Evolutionary conservation across 2,113 vertebrate species (phyloP), one percentile per base, ranked within the genome.

Genomic region (Misgurnus anguillicaudatus): DNA sequence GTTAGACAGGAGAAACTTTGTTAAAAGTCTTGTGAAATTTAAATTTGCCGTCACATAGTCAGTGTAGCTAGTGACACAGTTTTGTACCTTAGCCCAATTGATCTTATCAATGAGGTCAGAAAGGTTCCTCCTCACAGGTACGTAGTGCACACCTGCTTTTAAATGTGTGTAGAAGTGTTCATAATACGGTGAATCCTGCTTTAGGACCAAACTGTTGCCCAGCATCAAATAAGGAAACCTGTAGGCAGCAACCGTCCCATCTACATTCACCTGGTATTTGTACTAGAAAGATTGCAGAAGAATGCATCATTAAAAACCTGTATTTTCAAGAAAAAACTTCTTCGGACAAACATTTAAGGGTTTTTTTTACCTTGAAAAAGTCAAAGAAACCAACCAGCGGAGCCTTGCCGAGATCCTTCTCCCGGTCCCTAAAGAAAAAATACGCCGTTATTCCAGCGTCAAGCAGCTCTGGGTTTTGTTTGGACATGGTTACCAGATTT

Each of bases 241-340:
- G 65, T 98, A 98, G 0, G 96, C 96, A n/a, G 96, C 96, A 81
- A 98, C 95, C 0, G 96, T 98, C 0, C 95, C 95, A 0, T 98
- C 96, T 75, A 98, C 85, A 1, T 95, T 98, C 88, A 97, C 94
- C 85, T 98, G 96, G 87, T 97, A 98, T 84, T 98, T 99, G 87
- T 93, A 95, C 96, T 97, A 24, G 1, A 77, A 62, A 78, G 86
- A 80, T 80, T 31, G 17, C 5, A 2, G 6, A 13, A 55, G 13
- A 19, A 11, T 51, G 48, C 5, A 16, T 51, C 48, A 51, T 51
- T 14, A 5, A 1, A 51, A 51, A 14, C 5, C 48, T 14, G 13
- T 1, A 51, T 7, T 9, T 42, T 9, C 4, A 42, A 9, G 5
- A 42, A 42, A 7, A 42, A 42, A 4, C 2, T 9, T 42, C 4